A percentile compares a stretch with the other conserved stretches of the same genome.
Evolutionary conservation across 2,888 invertebrate genomes (phyloP).

Genomic region (Adineta ricciae): DNA sequence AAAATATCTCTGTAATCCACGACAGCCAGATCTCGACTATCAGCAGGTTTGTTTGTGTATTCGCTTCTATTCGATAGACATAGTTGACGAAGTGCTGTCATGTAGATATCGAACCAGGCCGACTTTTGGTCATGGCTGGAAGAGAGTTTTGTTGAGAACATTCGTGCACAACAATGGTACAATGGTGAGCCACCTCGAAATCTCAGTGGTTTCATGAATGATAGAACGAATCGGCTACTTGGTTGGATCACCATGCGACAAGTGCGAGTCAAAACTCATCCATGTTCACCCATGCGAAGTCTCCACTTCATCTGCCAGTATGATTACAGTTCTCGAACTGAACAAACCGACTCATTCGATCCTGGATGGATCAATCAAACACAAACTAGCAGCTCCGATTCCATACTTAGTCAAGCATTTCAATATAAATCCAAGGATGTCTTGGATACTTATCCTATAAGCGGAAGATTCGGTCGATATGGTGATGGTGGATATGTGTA

Average conservation of each 20-base stretch:
- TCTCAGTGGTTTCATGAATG: conserved; percentile 52
- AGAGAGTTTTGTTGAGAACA: conserved; percentile 44
- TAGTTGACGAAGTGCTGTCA: background rate
- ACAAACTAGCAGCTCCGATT: background rate
- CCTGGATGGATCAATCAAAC: background rate
- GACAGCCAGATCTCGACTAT: background rate
- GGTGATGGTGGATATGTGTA: no score
- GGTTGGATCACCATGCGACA: conserved; percentile 55
- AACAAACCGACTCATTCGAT: background rate
- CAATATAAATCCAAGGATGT: background rate
- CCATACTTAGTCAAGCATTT: background rate
- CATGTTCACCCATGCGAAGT: background rate
- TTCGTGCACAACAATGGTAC: conserved; percentile 51
- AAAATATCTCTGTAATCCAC: background rate
- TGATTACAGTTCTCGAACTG: background rate
- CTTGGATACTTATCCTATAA: no score
- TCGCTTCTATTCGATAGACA: background rate
- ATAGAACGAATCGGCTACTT: conserved; percentile 53
- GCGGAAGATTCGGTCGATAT: no score
- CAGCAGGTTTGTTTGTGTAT: background rate
- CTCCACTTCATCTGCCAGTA: background rate
- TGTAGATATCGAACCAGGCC: no score
- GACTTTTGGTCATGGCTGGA: background rate
- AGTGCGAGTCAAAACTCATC: conserved; percentile 37
- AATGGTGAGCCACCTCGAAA: conserved; percentile 52